These are phyloP conservation scores for Sarcophilus harrisii DNA, from an alignment of 2,797 vertebrate genomes.

Conservation along the genomic window DNA sequence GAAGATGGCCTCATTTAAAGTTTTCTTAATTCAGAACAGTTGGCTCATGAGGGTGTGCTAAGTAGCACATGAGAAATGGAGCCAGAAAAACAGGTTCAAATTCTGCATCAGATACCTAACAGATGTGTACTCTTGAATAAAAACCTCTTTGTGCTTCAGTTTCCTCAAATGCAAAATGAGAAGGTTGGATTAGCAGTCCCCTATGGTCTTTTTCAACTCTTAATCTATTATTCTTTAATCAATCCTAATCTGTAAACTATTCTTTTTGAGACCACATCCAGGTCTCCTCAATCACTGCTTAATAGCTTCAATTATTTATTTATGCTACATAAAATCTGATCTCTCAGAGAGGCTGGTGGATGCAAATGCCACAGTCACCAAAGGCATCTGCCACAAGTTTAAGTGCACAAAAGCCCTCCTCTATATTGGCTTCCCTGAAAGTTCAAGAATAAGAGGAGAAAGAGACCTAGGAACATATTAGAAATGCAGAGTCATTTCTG, in stretches of 20 bases:
- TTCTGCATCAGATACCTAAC: background rate
- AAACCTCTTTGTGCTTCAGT: background rate
- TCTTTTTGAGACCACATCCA: background rate
- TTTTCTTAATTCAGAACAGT: background rate
- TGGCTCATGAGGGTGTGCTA: background rate
- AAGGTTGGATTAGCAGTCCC: background rate
- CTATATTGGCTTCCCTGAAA: background rate
- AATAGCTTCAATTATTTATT: background rate
- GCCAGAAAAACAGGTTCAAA: background rate
- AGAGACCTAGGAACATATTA: background rate
- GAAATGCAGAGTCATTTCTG: background rate
- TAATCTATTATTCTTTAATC: background rate
- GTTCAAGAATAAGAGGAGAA: background rate
- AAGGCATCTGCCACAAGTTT: background rate
- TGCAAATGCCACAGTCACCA: background rate
- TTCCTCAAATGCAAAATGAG: background rate
- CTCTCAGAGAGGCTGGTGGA: background rate
- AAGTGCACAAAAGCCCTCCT: background rate
- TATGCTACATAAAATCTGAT: background rate
- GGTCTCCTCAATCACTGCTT: background rate
- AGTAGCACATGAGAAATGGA: background rate
- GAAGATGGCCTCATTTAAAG: background rate
- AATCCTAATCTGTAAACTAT: background rate
- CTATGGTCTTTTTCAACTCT: background rate
- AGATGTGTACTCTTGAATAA: background rate